These are phyloP conservation scores for Amblyteles armatorius DNA, from an alignment of 2,888 invertebrate genomes.

Conservation along the genomic window DNA sequence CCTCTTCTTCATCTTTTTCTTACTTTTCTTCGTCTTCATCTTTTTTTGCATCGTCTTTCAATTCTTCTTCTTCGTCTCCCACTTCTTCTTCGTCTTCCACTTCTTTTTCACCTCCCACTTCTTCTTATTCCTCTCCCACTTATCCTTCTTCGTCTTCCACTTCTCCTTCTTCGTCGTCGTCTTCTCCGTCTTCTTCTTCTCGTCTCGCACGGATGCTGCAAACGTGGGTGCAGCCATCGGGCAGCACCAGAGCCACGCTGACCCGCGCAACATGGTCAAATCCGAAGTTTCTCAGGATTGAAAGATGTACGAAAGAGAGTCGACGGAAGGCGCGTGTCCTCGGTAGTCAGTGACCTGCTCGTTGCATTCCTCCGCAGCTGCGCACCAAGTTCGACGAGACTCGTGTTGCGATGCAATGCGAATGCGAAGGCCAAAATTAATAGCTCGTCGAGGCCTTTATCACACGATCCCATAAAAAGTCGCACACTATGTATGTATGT, in stretches of 20 bases:
- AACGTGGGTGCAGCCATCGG: conserved; percentile 70
- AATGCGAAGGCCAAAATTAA: conserved; percentile 22
- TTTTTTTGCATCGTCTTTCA: neutral
- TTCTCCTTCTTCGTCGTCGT: neutral
- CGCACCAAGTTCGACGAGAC: conserved; percentile 9
- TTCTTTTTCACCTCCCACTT: too few relatives aligned
- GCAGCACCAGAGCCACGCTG: conserved; percentile 68
- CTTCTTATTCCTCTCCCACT: too few relatives aligned
- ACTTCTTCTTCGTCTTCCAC: too few relatives aligned
- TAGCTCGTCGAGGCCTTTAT: conserved; percentile 13
- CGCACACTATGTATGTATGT: neutral
- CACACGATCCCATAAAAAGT: neutral
- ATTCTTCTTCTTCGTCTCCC: conserved; percentile 10
- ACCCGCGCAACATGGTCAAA: conserved; percentile 73
- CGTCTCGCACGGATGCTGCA: conserved; percentile 51
- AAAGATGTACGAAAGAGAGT: neutral
- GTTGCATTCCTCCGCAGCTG: neutral
- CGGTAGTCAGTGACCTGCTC: conserved; percentile 13
- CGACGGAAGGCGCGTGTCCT: neutral
- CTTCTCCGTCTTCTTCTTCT: conserved; percentile 44
- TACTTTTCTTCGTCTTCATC: neutral
- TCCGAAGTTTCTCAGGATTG: conserved; percentile 17
- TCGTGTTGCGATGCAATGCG: neutral
- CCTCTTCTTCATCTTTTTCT: neutral
- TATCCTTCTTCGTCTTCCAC: too few relatives aligned